Conservation (phyloP, 2,113 vertebrate genomes). For the Ascaphus truei region DNA sequence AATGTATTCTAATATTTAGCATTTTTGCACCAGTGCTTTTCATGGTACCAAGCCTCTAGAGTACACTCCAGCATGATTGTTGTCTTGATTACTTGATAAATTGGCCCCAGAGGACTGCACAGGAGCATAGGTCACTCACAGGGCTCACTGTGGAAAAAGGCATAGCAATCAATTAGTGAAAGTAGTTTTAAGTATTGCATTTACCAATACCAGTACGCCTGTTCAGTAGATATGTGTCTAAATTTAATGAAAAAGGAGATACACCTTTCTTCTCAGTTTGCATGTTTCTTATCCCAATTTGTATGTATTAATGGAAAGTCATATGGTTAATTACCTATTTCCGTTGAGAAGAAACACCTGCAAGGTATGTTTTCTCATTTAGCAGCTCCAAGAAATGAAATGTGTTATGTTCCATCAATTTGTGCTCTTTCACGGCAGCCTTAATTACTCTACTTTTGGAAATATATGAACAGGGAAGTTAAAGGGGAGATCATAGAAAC, state of each 20-base stretch:
- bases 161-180: conserved; percentile 23
- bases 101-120: conserved; percentile 10
- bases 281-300: background rate
- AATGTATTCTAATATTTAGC: background rate
- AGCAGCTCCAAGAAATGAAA: background rate
- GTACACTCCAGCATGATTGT: background rate
- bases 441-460: background rate
- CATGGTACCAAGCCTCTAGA: background rate
- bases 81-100: conserved; percentile 23
- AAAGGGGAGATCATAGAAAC: background rate
- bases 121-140: background rate
- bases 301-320: background rate
- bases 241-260: background rate
- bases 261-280: background rate
- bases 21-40: background rate
- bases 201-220: background rate
- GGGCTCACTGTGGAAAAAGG: background rate
- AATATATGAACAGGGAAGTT: background rate
- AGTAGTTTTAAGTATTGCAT: background rate
- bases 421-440: background rate
- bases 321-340: background rate
- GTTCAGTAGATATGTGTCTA: background rate
- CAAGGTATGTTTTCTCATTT: background rate
- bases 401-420: background rate
- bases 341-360: background rate